Evolutionary conservation across 2,888 invertebrate genomes (phyloP).

Genomic region (Tetragnatha montana): DNA sequence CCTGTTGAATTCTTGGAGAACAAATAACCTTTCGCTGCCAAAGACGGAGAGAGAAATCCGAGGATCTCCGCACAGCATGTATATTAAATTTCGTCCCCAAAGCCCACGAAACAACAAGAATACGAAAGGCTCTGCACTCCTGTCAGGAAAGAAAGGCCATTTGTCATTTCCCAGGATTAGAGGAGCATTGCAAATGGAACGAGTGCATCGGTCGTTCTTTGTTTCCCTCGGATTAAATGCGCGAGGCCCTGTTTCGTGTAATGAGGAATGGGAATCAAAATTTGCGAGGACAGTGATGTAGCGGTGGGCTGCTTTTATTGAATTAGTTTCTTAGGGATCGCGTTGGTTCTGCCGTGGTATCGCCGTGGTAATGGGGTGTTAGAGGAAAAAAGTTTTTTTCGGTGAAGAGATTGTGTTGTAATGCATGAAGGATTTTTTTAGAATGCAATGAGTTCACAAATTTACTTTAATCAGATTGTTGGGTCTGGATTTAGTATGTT

Average conservation of each 20-base stretch:
- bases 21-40: neutral
- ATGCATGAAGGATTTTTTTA: no score
- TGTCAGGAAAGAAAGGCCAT: neutral
- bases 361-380: no score
- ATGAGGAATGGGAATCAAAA: neutral
- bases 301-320: neutral
- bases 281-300: neutral
- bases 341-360: no score
- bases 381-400: no score
- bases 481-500: no score
- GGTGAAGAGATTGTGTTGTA: no score
- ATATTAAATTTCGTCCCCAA: conserved; percentile 15
- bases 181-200: neutral
- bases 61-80: neutral
- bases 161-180: neutral
- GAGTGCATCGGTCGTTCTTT: neutral
- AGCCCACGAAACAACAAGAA: conserved; percentile 5
- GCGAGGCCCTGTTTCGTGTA: neutral
- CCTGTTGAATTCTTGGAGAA: no score
- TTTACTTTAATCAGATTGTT: no score
- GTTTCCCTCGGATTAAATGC: neutral
- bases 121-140: neutral
- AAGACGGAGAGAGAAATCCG: neutral
- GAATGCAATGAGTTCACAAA: no score
- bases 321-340: neutral